A percentile compares a stretch with the other conserved stretches of the same genome.
Conservation (phyloP, 37 sponge, comb jelly and placozoan genomes). For the Bolinopsis microptera region DNA sequence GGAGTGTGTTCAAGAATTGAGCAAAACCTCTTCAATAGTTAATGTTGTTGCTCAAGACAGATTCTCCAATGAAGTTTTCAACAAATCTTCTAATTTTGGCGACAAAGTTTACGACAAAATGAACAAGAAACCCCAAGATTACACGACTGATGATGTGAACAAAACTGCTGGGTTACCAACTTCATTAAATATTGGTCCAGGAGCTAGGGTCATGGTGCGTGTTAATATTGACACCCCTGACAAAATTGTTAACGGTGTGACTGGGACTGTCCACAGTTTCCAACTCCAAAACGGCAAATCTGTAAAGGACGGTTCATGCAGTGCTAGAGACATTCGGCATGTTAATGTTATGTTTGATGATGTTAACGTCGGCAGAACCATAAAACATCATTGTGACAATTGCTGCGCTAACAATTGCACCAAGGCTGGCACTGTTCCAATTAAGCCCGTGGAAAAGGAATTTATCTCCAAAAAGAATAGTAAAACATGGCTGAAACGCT, state of each 20-base stretch:
- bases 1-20: not conserved
- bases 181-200: not conserved
- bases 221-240: not conserved
- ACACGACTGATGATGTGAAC: not conserved
- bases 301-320: not conserved
- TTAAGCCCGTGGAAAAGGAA: not conserved
- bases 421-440: not conserved
- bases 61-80: not conserved
- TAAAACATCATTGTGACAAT: not conserved
- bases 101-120: not conserved
- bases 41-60: not conserved
- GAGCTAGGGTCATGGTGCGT: slow-evolving; percentile 3
- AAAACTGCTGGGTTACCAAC: slow-evolving; percentile 12
- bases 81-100: not conserved
- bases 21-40: not conserved
- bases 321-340: not conserved
- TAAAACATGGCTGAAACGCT: not conserved
- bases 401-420: not conserved
- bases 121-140: not conserved
- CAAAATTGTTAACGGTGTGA: not conserved
- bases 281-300: not conserved
- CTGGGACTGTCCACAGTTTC: not conserved
- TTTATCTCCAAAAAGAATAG: not conserved
- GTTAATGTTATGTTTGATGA: slow-evolving; percentile 1
- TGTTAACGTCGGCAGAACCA: not conserved